These are phyloP conservation scores for Odocoileus hemionus DNA, from an alignment of 2,113 vertebrate genomes.

Conservation along the genomic window DNA sequence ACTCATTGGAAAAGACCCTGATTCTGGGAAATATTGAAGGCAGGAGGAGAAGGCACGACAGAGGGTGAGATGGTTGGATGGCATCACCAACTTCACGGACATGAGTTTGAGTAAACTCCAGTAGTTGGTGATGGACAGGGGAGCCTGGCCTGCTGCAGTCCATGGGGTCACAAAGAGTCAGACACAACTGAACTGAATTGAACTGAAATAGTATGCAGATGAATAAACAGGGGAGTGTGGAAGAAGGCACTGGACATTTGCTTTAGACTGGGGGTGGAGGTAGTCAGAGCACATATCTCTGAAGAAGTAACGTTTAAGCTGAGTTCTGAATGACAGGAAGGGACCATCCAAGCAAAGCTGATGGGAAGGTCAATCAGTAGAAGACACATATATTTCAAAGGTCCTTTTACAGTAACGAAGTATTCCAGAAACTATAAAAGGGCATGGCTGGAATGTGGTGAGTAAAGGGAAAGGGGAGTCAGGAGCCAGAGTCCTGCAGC, in stretches of 20 bases:
- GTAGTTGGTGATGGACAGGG: not conserved
- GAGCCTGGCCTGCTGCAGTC: not conserved
- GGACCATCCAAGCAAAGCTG: not conserved
- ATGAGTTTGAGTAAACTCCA: not conserved
- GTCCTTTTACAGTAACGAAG: not conserved
- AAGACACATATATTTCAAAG: not conserved
- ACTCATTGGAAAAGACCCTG: not conserved
- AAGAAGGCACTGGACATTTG: not conserved
- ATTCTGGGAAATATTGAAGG: not conserved
- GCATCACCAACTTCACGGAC: not conserved
- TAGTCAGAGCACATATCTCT: not conserved
- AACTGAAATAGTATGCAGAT: not conserved
- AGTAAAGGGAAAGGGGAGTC: not conserved
- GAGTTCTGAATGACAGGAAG: not conserved
- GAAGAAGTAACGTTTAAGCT: not conserved
- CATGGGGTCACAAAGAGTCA: not conserved
- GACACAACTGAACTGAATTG: not conserved
- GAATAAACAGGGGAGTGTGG: not conserved
- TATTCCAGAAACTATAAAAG: not conserved
- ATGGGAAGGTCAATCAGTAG: not conserved
- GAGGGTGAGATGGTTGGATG: not conserved
- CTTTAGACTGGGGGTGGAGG: not conserved
- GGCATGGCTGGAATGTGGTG: not conserved
- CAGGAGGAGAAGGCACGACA: accelerated
- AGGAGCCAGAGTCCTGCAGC: not conserved